These are phyloP conservation scores for Aythya baeri DNA, from an alignment of 2,113 vertebrate genomes.

Conservation along the genomic window DNA sequence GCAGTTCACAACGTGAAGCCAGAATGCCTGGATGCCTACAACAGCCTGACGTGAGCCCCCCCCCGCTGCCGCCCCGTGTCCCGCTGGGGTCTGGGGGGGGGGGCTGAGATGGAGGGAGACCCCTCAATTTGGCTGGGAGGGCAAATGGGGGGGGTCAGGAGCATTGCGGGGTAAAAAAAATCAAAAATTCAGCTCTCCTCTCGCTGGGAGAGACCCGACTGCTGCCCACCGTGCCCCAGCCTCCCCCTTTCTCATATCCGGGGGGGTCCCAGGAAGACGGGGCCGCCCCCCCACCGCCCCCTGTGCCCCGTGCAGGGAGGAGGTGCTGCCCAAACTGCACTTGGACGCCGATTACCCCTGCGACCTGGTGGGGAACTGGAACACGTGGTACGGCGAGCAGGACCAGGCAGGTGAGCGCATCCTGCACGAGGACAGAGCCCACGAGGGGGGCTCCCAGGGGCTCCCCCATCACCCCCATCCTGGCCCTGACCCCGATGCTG, in stretches of 20 bases:
- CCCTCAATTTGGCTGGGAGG: background rate
- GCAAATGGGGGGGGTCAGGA: background rate
- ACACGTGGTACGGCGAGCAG: slow-evolving; percentile 96
- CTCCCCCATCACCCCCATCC: background rate
- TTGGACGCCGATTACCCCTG: slow-evolving; percentile 88
- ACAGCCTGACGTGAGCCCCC: slow-evolving; percentile 89
- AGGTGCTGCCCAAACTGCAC: slow-evolving; percentile 89
- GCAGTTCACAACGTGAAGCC: slow-evolving; percentile 97
- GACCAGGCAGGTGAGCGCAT: slow-evolving; percentile 90
- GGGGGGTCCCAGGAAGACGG: background rate
- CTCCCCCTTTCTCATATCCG: too few species aligned
- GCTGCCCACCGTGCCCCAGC: background rate
- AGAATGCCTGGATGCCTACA: slow-evolving; percentile 91
- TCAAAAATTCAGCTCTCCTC: background rate
- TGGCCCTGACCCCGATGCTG: background rate
- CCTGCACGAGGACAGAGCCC: background rate
- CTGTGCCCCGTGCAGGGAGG: slow-evolving; percentile 74
- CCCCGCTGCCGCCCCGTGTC: too few species aligned
- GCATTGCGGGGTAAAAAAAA: background rate
- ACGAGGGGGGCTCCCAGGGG: too few species aligned
- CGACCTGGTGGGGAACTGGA: slow-evolving; percentile 96
- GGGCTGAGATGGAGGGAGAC: too few species aligned
- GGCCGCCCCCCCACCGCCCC: background rate
- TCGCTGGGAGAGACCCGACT: background rate
- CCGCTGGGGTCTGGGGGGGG: rapidly evolving